A percentile compares a stretch with the other conserved stretches of the same genome.
Conservation (phyloP, 2,888 invertebrate genomes). For the Hesperia comma region DNA sequence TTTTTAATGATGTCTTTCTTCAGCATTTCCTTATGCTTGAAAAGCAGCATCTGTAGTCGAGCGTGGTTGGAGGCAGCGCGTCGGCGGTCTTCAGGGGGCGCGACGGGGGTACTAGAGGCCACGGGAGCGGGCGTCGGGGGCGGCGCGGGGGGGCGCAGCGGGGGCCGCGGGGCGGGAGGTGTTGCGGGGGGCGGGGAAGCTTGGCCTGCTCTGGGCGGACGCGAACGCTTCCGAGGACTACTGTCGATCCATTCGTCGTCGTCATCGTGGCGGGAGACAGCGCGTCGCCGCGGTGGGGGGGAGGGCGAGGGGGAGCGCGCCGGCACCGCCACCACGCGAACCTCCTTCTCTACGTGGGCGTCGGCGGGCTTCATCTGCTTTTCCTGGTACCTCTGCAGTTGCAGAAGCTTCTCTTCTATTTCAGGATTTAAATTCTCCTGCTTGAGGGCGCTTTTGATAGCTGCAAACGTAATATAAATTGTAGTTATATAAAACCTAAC, state of each 20-base stretch:
- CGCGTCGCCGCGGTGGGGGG: constrained; percentile 62
- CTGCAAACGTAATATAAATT: constrained; percentile 74
- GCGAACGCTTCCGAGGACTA: constrained; percentile 64
- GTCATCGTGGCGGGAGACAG: constrained; percentile 64
- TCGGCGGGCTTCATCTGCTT: constrained; percentile 88
- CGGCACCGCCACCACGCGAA: constrained; percentile 51
- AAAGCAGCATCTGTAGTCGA: constrained; percentile 89
- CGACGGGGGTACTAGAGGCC: constrained; percentile 38
- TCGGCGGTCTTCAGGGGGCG: constrained; percentile 74
- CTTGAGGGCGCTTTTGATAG: constrained; percentile 95
- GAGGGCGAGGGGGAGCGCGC: constrained; percentile 58
- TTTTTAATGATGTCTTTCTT: constrained; percentile 97
- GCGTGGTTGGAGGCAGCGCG: constrained; percentile 83
- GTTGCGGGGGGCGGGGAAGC: constrained; percentile 47
- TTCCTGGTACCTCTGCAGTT: constrained; percentile 93
- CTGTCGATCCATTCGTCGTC: constrained; percentile 76
- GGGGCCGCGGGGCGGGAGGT: constrained; percentile 43
- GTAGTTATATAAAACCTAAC: no score
- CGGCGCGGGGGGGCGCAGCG: constrained; percentile 49
- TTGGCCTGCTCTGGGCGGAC: constrained; percentile 43
- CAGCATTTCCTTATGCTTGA: constrained; percentile 94
- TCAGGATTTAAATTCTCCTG: constrained; percentile 96
- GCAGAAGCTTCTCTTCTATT: constrained; percentile 95
- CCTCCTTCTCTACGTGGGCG: constrained; percentile 64
- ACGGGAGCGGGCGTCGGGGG: constrained; percentile 69